Base-by-base conservation (phyloP, 2,113 vertebrate genomes). In the Ictalurus furcatus region DNA sequence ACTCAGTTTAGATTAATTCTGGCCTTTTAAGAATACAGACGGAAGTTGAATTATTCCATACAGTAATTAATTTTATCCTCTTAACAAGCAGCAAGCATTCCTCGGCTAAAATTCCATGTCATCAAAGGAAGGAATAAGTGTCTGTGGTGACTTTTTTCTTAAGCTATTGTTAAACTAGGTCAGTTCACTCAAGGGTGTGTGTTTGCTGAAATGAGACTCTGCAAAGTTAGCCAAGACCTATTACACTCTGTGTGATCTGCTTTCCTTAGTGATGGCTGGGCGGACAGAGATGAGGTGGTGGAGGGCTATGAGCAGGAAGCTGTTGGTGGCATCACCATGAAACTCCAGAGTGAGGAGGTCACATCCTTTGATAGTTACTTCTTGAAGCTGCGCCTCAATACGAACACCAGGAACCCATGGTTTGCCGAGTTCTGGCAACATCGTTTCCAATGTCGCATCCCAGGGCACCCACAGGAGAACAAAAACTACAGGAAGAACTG, bases 401-500 rank as follows among this genome's bases (percentile, higher is more conserved):
- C 96, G 84, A 99, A 99, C 93, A 97, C 94, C 0, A 96, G 98
- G 88, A 99, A 99, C 91, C 98, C 98, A 0, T 99, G 98, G 98
- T 99, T 99, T 87, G 96, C 97, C 0, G 98, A 99, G 92, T 99
- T 99, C 95, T 99, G 98, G 98, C 98, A 99, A 93, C 96, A 99
- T 91, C 97, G 97, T 4, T 99, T 99, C 90, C 98, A 99, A 94
- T 99, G 98, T 88, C 97, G 98, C 73, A 95, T 99, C 17, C 96
- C 96, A 0, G 98, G 98, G 81, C 97, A 99, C 87, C 96, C 96
- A 0, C 96, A 95, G 63, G 98, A 99, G 94, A 99, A 99, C 91
- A 92, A 88, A 30, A 98, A 97, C 91, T 99, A 97, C 92, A 97
- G 94, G 88, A 97, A 95, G 87, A 97, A 98, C 93, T 99, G 98